phyloP scores from a whole-genome alignment of 2,888 invertebrate genomes.

The Elegia similella region DNA sequence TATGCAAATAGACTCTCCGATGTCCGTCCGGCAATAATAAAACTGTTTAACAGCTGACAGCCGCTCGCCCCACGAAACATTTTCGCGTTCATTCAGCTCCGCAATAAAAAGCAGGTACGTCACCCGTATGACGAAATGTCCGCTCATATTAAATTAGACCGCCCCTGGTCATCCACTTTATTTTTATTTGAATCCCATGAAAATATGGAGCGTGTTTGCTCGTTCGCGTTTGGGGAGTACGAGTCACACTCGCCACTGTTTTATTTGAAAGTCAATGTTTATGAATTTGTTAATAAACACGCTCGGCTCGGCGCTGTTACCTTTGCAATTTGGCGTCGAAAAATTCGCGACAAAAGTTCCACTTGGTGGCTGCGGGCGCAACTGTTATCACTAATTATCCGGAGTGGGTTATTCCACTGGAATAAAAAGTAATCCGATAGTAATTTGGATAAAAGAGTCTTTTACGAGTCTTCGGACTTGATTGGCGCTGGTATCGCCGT shows the following conservation, averaged over 20 bases:
- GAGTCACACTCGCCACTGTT: conserved; percentile 57
- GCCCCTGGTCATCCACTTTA: conserved; percentile 72
- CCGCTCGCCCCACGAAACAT: conserved; percentile 60
- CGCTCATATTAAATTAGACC: conserved; percentile 78
- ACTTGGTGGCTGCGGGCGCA: conserved; percentile 37
- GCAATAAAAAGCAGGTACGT: conserved; percentile 74
- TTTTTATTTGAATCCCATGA: conserved; percentile 80
- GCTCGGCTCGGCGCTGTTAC: conserved; percentile 50
- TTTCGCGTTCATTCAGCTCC: conserved; percentile 67
- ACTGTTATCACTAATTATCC: conserved; percentile 62
- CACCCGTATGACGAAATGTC: conserved; percentile 66
- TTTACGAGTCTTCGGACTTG: conserved; percentile 58
- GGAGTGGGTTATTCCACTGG: conserved; percentile 54
- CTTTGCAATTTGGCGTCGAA: conserved; percentile 55
- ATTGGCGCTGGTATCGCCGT: conserved; percentile 53
- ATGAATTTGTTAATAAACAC: conserved; percentile 78
- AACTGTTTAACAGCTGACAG: conserved; percentile 81
- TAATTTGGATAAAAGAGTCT: conserved; percentile 65
- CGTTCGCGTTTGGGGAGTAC: conserved; percentile 58
- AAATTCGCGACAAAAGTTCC: conserved; percentile 48
- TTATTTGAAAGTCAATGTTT: conserved; percentile 75
- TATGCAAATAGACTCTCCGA: conserved; percentile 79
- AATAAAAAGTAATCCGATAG: conserved; percentile 68
- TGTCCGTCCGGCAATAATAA: conserved; percentile 77
- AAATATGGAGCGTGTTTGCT: conserved; percentile 73